These are phyloP conservation scores for Miniopterus natalensis DNA, from an alignment of 2,113 vertebrate species.

Conservation along the genomic window DNA sequence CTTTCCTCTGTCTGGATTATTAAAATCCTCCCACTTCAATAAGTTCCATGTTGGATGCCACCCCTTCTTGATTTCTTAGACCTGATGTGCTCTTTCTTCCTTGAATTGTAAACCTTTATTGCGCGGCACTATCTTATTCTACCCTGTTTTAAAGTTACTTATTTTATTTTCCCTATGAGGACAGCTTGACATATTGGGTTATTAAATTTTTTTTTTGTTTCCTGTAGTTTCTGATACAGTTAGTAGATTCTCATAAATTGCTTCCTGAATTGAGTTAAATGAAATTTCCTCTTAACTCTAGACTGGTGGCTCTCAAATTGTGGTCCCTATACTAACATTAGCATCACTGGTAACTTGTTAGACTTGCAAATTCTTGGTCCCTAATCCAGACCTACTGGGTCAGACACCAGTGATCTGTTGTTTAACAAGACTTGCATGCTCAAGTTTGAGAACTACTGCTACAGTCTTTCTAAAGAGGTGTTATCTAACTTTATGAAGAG, in stretches of 20 bases:
- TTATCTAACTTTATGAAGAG: neutral
- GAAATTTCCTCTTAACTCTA: neutral
- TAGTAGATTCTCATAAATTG: neutral
- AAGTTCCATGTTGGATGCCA: conserved; percentile 19
- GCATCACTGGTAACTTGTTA: neutral
- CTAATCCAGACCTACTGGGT: neutral
- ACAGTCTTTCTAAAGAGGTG: neutral
- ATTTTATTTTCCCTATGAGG: neutral
- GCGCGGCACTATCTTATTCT: neutral
- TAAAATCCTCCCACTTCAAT: neutral
- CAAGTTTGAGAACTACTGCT: neutral
- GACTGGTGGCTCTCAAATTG: neutral
- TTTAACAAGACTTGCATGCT: neutral
- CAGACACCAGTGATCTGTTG: neutral
- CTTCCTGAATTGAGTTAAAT: neutral
- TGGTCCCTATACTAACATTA: neutral
- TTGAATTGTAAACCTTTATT: neutral
- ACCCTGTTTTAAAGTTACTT: neutral
- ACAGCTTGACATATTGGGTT: neutral
- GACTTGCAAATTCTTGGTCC: neutral
- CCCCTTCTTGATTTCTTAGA: conserved; percentile 5
- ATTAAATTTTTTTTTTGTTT: neutral
- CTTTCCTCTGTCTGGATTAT: neutral
- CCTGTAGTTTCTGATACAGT: neutral
- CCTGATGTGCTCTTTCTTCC: neutral